Conservation (phyloP, 2,113 vertebrate genomes). For the Camelus dromedarius region DNA sequence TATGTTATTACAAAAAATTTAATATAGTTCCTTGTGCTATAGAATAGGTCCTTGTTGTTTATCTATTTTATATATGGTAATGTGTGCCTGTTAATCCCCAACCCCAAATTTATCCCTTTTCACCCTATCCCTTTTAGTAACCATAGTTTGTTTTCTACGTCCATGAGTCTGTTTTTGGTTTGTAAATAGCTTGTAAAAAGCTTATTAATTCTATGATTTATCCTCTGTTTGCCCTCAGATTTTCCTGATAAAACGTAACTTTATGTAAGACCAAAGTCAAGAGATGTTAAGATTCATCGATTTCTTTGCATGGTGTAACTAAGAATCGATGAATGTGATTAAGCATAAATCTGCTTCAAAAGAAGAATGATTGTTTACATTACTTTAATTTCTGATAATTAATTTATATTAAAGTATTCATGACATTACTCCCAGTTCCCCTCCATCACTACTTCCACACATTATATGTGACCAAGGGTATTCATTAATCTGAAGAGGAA, state of each 20-base stretch:
- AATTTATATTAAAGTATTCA: background rate
- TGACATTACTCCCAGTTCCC: background rate
- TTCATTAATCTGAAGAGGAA: background rate
- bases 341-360: constrained; percentile 17
- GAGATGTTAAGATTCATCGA: background rate
- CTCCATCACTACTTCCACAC: background rate
- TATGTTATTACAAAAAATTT: no score
- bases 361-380: background rate
- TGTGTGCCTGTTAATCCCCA: no score
- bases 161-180: constrained; percentile 3
- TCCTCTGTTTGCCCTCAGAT: background rate
- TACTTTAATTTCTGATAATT: constrained; percentile 24
- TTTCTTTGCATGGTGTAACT: background rate
- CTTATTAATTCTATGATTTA: background rate
- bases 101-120: no score
- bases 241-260: background rate
- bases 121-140: no score
- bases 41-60: no score
- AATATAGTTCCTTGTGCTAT: no score
- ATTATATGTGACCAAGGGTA: background rate
- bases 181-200: background rate
- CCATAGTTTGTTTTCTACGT: no score
- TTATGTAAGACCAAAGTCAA: constrained; percentile 43
- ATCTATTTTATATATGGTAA: no score
- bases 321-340: background rate